Percentiles rank a stretch among this genome's conserved stretches.
phyloP scores from a whole-genome alignment of 2,888 invertebrate genomes.

The Drosophila trichaetosa region DNA sequence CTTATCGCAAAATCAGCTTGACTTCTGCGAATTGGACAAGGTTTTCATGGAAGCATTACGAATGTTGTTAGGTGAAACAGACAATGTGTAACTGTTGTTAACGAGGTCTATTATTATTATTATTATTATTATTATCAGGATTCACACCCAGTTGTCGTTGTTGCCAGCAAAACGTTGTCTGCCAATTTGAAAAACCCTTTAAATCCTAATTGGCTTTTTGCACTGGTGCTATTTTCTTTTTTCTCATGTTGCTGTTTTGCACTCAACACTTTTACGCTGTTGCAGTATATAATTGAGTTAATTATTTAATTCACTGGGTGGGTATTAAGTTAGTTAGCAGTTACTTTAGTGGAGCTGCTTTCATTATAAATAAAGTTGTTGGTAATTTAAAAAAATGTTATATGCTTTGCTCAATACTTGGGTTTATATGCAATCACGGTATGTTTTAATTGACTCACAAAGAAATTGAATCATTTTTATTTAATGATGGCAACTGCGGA shows the following conservation, averaged over 20 bases:
- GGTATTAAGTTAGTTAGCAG: neutral
- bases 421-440: neutral
- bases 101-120: neutral
- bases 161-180: conserved; percentile 40
- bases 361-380: neutral
- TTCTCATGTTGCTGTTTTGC: conserved; percentile 14
- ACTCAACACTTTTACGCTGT: conserved; percentile 32
- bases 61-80: conserved; percentile 1
- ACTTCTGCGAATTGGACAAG: conserved; percentile 1
- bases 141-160: neutral
- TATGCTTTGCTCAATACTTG: neutral
- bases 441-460: neutral
- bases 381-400: neutral
- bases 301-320: neutral
- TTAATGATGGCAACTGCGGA: neutral
- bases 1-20: conserved; percentile 1
- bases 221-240: conserved; percentile 16
- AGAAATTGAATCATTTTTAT: neutral
- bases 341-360: neutral
- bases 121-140: neutral
- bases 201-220: conserved; percentile 53
- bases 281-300: neutral
- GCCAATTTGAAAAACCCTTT: conserved; percentile 45
- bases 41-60: conserved; percentile 6
- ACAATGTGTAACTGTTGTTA: conserved; percentile 36